phyloP scores from a whole-genome alignment of 2,113 vertebrate genomes.

The Trachemys scripta region DNA sequence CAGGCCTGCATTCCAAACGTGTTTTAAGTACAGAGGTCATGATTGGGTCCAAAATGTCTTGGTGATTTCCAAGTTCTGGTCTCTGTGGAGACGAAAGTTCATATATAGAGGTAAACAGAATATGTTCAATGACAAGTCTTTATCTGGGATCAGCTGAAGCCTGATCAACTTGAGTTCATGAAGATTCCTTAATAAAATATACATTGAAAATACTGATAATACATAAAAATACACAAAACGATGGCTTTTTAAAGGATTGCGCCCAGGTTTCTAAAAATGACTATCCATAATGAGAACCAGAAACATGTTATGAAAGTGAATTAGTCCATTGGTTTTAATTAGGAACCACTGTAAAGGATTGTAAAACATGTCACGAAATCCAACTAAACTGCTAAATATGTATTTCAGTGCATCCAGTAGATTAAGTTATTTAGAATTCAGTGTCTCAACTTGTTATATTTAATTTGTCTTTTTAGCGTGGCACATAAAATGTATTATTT shows the following conservation, averaged over 20 bases:
- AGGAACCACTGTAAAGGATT: not conserved
- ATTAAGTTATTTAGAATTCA: conserved; percentile 23
- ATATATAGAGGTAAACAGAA: not conserved
- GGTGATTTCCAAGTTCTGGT: not conserved
- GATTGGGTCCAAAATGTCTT: conserved; percentile 4
- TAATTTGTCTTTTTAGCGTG: conserved; percentile 19
- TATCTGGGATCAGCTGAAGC: not conserved
- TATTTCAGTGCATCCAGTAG: conserved; percentile 9
- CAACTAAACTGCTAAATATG: not conserved
- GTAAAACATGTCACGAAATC: conserved; percentile 10
- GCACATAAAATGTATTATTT: conserved; percentile 24
- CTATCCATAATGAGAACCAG: not conserved
- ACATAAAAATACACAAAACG: not conserved
- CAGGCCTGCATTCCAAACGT: not conserved
- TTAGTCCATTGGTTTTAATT: conserved; percentile 25
- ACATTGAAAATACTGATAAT: not conserved
- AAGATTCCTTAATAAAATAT: not conserved
- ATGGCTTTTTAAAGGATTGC: not conserved
- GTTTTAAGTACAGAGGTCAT: not conserved
- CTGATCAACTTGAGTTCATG: not conserved
- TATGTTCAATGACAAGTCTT: not conserved
- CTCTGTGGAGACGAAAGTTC: conserved; percentile 16
- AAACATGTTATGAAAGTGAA: not conserved
- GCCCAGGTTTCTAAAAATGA: not conserved
- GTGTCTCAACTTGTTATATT: conserved; percentile 54